A percentile compares a stretch with the other conserved stretches of the same genome.
These are phyloP conservation scores for Lordiphosa clarofinis DNA, from an alignment of 1,140 invertebrate genomes.

Conservation along the genomic window DNA sequence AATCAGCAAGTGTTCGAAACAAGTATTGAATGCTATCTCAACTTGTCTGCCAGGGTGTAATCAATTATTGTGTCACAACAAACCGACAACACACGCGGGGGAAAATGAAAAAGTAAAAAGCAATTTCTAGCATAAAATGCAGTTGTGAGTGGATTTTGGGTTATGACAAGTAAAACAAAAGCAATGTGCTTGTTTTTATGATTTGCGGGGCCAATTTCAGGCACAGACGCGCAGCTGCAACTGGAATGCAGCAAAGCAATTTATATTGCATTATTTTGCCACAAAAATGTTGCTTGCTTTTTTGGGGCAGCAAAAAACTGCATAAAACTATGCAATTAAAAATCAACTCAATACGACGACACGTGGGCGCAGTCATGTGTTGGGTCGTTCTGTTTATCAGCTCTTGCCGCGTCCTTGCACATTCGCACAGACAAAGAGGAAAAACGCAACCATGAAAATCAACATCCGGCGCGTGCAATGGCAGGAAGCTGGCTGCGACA, in stretches of 20 bases:
- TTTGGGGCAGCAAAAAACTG: slow-evolving; percentile 49
- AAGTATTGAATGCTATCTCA: slow-evolving; percentile 33
- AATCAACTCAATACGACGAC: slow-evolving; percentile 55
- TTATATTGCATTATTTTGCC: slow-evolving; percentile 43
- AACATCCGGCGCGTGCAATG: slow-evolving; percentile 54
- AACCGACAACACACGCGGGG: slow-evolving; percentile 7
- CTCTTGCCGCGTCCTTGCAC: slow-evolving; percentile 65
- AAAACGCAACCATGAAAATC: slow-evolving; percentile 52
- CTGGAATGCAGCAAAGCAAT: slow-evolving; percentile 29
- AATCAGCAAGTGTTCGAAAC: slow-evolving; percentile 38
- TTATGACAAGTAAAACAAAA: slow-evolving; percentile 39
- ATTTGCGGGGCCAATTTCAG: slow-evolving; percentile 9
- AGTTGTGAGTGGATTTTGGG: slow-evolving; percentile 14
- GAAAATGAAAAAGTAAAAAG: slow-evolving; percentile 33
- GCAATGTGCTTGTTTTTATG: slow-evolving; percentile 43
- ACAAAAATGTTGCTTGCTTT: slow-evolving; percentile 12
- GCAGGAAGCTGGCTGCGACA: slow-evolving; percentile 27
- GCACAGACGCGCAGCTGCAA: not conserved
- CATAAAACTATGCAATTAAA: slow-evolving; percentile 44
- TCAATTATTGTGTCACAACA: slow-evolving; percentile 46
- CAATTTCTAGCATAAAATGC: slow-evolving; percentile 11
- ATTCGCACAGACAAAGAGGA: slow-evolving; percentile 20
- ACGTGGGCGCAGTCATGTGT: slow-evolving; percentile 61
- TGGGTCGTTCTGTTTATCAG: slow-evolving; percentile 58
- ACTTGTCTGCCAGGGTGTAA: slow-evolving; percentile 31